phyloP scores from a whole-genome alignment of 2,888 invertebrate species.

The Molanna angustata region DNA sequence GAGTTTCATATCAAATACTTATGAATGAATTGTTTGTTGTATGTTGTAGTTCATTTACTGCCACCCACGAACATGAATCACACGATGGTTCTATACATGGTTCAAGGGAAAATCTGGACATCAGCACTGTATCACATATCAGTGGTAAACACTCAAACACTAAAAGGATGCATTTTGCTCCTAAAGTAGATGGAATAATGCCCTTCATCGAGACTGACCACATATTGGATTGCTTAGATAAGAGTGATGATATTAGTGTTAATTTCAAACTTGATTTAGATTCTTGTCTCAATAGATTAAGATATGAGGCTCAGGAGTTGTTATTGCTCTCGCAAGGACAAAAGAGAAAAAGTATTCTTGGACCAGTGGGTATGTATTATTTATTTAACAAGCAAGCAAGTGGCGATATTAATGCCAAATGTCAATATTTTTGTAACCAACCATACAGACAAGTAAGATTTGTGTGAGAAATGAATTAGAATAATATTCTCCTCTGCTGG shows the following conservation, averaged over 20 bases:
- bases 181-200: constrained; percentile 60
- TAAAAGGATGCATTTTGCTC: constrained; percentile 68
- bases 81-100: constrained; percentile 34
- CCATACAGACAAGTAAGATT: too few relatives aligned
- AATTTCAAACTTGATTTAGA: constrained; percentile 66
- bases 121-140: constrained; percentile 38
- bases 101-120: constrained; percentile 34
- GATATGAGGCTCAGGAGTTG: constrained; percentile 67
- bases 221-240: constrained; percentile 55
- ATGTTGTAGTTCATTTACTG: constrained; percentile 30
- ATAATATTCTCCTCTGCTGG: too few relatives aligned
- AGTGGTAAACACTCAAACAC: constrained; percentile 69
- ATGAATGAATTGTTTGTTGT: not conserved
- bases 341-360: constrained; percentile 28
- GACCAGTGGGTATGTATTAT: constrained; percentile 20
- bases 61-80: constrained; percentile 35
- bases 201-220: constrained; percentile 61
- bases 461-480: too few relatives aligned
- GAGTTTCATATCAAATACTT: not conserved
- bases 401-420: too few relatives aligned
- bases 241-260: constrained; percentile 48
- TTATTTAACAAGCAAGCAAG: too few relatives aligned
- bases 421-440: too few relatives aligned
- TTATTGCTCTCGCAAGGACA: constrained; percentile 54
- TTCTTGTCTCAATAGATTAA: constrained; percentile 63